A percentile compares a stretch with the other conserved stretches of the same genome.
Evolutionary conservation across 2,888 invertebrate genomes (phyloP).

Genomic region (Plemyria rubiginata): DNA sequence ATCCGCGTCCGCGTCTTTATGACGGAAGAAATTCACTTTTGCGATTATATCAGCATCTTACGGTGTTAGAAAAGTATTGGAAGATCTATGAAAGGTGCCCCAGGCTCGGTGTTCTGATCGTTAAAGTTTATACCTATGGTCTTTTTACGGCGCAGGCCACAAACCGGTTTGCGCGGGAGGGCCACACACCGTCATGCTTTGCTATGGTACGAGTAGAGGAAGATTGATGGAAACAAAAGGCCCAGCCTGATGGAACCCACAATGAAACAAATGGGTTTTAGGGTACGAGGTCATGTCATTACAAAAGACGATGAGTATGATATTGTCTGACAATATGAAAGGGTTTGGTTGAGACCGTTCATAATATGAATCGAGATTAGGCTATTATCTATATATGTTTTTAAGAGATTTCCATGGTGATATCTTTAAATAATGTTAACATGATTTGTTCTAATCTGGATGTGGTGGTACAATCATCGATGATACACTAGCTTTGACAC

Average conservation of each 20-base stretch:
- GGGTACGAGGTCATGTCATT: constrained; percentile 29
- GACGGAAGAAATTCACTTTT: neutral
- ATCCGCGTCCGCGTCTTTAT: too few species aligned
- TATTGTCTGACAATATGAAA: neutral
- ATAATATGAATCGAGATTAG: too few species aligned
- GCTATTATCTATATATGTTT: too few species aligned
- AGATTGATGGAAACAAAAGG: constrained; percentile 43
- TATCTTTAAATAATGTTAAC: too few species aligned
- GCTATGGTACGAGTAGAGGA: constrained; percentile 32
- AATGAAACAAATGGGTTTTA: constrained; percentile 31
- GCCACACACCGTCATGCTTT: constrained; percentile 57
- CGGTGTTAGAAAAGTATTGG: constrained; percentile 69
- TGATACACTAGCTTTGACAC: too few species aligned
- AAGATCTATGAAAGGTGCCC: constrained; percentile 55
- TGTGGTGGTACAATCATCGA: too few species aligned
- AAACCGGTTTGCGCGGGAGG: constrained; percentile 67
- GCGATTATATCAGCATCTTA: constrained; percentile 65
- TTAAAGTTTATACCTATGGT: constrained; percentile 73
- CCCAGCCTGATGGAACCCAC: constrained; percentile 32
- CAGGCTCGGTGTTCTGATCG: constrained; percentile 51
- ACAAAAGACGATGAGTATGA: constrained; percentile 13
- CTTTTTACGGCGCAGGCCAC: constrained; percentile 49
- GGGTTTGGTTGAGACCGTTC: too few species aligned
- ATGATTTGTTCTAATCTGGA: too few species aligned
- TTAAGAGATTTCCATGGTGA: too few species aligned